These are phyloP conservation scores for Sebastes schlegelii DNA, from an alignment of 2,113 vertebrate species.

Conservation along the genomic window DNA sequence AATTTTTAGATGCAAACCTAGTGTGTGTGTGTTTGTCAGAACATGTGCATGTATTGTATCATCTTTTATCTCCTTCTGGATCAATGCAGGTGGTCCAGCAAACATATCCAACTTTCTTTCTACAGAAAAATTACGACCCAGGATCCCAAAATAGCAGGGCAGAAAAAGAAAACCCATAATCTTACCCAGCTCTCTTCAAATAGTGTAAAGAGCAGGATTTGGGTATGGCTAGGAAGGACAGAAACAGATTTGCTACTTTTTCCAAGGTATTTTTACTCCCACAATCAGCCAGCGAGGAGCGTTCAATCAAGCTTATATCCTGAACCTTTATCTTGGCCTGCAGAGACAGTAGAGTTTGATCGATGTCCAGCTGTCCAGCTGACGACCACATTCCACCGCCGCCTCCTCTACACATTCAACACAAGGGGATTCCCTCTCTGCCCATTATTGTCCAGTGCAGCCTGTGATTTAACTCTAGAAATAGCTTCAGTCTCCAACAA, in stretches of 20 bases:
- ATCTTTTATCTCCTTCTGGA: too few species aligned
- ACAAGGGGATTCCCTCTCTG: slow-evolving; percentile 70
- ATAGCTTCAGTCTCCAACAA: slow-evolving; percentile 49
- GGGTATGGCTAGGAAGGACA: too few species aligned
- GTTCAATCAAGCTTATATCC: slow-evolving; percentile 52
- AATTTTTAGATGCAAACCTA: too few species aligned
- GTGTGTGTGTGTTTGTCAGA: not conserved
- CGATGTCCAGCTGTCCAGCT: slow-evolving; percentile 61
- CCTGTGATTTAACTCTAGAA: slow-evolving; percentile 53
- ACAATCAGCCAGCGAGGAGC: slow-evolving; percentile 4
- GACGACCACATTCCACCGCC: slow-evolving; percentile 59
- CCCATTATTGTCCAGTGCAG: slow-evolving; percentile 49
- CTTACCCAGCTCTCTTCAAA: too few species aligned
- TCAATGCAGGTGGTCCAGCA: too few species aligned
- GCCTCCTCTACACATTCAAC: slow-evolving; percentile 50
- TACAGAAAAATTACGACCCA: too few species aligned
- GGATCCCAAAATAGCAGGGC: too few species aligned
- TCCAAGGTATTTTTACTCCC: slow-evolving; percentile 23
- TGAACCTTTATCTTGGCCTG: slow-evolving; percentile 49
- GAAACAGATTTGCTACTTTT: not conserved
- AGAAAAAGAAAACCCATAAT: too few species aligned
- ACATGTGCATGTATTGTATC: too few species aligned
- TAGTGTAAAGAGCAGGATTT: too few species aligned
- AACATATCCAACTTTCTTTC: too few species aligned
- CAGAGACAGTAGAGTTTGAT: slow-evolving; percentile 42